phyloP scores from a whole-genome alignment of 2,113 vertebrate genomes.

The Cyprinus carpio region DNA sequence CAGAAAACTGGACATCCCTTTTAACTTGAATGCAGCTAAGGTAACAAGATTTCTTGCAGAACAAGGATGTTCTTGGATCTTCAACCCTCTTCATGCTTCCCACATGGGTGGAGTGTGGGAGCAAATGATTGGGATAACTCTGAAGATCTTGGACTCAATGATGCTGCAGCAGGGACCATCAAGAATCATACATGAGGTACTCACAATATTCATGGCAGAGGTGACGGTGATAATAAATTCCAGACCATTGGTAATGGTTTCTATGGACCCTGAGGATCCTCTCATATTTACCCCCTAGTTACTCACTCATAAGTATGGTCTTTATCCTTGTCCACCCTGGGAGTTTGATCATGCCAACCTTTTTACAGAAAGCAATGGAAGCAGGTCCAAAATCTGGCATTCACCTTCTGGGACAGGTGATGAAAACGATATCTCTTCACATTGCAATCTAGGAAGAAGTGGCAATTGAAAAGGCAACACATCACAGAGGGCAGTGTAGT shows the following conservation, averaged over 20 bases:
- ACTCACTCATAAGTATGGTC: neutral
- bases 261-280: neutral
- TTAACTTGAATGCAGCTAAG: neutral
- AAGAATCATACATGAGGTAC: neutral
- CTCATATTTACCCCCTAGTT: neutral
- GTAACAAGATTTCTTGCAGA: neutral
- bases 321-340: neutral
- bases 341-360: neutral
- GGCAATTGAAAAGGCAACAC: neutral
- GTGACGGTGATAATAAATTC: neutral
- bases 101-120: neutral
- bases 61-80: neutral
- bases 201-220: neutral
- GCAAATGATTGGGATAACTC: neutral
- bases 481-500: neutral
- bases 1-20: neutral
- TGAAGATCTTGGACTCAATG: neutral
- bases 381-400: slow-evolving; percentile 17
- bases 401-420: slow-evolving; percentile 10
- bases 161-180: neutral
- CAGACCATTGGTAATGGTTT: neutral
- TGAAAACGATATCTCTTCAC: neutral
- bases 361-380: slow-evolving; percentile 22
- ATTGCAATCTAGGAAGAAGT: neutral
- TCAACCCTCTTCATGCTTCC: neutral